Evolutionary conservation across 1,140 invertebrate genomes (phyloP).

Genomic region (Metopolophium dirhodum): DNA sequence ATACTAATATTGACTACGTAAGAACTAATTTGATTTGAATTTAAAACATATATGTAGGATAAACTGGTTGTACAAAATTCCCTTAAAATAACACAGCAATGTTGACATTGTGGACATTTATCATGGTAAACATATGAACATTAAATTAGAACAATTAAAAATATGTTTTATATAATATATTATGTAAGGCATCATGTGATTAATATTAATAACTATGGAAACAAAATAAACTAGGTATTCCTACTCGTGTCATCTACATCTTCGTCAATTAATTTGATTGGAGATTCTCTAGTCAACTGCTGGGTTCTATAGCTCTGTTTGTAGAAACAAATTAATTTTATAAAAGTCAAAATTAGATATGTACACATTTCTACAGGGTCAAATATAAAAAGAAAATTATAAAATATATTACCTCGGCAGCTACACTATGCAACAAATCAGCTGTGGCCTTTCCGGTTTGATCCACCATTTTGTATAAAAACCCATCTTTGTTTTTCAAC

Average conservation of each 20-base stretch:
- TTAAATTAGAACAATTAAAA: not conserved
- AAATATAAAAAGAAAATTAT: not conserved
- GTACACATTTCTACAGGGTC: not conserved
- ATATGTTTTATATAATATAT: not conserved
- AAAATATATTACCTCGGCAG: constrained; percentile 56
- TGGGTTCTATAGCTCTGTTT: not conserved
- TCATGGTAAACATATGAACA: not conserved
- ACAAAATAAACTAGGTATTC: not conserved
- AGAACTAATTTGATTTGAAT: not conserved
- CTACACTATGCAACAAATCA: constrained; percentile 59
- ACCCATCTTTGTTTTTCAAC: constrained; percentile 64
- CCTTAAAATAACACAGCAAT: not conserved
- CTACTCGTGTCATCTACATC: not conserved
- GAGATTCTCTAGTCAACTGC: constrained; percentile 1
- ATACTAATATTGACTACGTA: not conserved
- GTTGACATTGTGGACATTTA: not conserved
- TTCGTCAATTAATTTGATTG: constrained; percentile 32
- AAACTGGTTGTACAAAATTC: not conserved
- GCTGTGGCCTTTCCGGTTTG: constrained; percentile 64
- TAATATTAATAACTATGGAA: not conserved
- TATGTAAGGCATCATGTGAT: not conserved
- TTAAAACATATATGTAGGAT: not conserved
- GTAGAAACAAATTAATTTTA: not conserved
- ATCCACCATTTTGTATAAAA: constrained; percentile 65
- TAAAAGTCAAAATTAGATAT: not conserved